Evolutionary conservation across 2,797 vertebrate species (phyloP).

Genomic region (Myioborus miniatus): DNA sequence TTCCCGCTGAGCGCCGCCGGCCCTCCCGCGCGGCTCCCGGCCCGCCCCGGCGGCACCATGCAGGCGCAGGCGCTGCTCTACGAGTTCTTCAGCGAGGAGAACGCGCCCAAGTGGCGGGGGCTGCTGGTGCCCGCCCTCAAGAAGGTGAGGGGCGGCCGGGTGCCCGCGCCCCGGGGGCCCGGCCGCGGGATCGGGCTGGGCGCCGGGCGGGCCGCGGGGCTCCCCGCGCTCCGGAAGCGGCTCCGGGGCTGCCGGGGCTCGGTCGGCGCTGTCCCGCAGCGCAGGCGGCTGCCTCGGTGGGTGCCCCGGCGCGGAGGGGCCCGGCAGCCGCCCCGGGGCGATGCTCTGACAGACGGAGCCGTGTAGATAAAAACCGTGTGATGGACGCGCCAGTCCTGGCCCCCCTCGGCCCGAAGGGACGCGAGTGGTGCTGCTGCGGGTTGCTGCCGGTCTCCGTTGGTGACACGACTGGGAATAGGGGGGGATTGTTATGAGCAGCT

Average conservation of each 20-base stretch:
- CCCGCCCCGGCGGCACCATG: slow-evolving; percentile 77
- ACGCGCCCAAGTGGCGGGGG: slow-evolving; percentile 88
- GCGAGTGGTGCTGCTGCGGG: not conserved
- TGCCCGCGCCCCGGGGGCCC: too few species aligned
- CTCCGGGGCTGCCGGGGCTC: not conserved
- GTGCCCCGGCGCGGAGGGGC: not conserved
- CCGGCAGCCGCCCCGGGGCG: not conserved
- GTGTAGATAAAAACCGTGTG: not conserved
- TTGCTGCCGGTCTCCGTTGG: not conserved
- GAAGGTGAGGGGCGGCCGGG: not conserved
- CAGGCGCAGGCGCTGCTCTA: slow-evolving; percentile 88
- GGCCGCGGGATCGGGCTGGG: not conserved
- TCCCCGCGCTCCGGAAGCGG: not conserved
- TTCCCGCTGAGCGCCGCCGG: not conserved
- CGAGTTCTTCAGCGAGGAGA: slow-evolving; percentile 79
- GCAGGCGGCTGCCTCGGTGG: not conserved
- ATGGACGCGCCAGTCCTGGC: not conserved
- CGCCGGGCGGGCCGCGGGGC: not conserved
- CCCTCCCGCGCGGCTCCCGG: not conserved
- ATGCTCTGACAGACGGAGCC: not conserved
- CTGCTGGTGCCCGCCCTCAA: slow-evolving; percentile 82
- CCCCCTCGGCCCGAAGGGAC: not conserved
- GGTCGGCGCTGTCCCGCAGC: not conserved
- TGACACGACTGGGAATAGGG: not conserved
- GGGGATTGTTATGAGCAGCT: not conserved